A percentile compares a stretch with the other conserved stretches of the same genome.
phyloP scores from a whole-genome alignment of 2,888 invertebrate genomes.

The Argyresthia goedartella region DNA sequence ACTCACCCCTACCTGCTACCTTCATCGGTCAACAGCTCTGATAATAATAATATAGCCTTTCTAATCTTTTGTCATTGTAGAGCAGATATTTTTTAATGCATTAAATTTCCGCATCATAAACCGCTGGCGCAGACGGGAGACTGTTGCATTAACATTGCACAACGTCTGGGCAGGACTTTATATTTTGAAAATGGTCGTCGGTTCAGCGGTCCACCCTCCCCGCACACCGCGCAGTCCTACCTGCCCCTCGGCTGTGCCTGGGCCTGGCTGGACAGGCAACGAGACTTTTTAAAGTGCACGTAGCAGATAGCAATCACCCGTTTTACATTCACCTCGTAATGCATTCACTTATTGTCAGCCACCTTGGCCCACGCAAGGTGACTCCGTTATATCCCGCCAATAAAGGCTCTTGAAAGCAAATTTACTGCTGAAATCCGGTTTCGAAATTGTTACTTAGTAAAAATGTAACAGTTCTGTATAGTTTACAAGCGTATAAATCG shows the following conservation, averaged over 20 bases:
- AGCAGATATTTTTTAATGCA: slow-evolving; percentile 6
- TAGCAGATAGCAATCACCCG: slow-evolving; percentile 33
- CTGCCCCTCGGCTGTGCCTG: neutral
- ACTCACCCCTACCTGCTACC: no score
- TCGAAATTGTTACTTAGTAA: no score
- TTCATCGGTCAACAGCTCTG: no score
- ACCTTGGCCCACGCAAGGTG: slow-evolving; percentile 66
- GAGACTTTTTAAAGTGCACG: slow-evolving; percentile 23
- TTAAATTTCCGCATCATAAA: slow-evolving; percentile 5
- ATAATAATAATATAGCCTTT: no score
- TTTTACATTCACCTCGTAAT: slow-evolving; percentile 39
- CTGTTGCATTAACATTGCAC: slow-evolving; percentile 10
- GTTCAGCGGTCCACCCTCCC: slow-evolving; percentile 7
- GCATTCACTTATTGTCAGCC: slow-evolving; percentile 31
- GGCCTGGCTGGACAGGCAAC: slow-evolving; percentile 10
- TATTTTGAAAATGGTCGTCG: slow-evolving; percentile 22
- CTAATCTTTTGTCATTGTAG: neutral
- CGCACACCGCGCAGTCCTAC: neutral
- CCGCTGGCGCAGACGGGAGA: slow-evolving; percentile 3
- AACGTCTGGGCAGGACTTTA: slow-evolving; percentile 8
- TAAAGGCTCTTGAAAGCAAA: slow-evolving; percentile 56
- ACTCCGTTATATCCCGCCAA: slow-evolving; percentile 59
- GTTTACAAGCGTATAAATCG: neutral
- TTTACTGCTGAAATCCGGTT: slow-evolving; percentile 7
- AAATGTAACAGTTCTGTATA: no score